Evolutionary conservation across 2,113 vertebrate genomes (phyloP).

Genomic region (Tragulus kanchil): DNA sequence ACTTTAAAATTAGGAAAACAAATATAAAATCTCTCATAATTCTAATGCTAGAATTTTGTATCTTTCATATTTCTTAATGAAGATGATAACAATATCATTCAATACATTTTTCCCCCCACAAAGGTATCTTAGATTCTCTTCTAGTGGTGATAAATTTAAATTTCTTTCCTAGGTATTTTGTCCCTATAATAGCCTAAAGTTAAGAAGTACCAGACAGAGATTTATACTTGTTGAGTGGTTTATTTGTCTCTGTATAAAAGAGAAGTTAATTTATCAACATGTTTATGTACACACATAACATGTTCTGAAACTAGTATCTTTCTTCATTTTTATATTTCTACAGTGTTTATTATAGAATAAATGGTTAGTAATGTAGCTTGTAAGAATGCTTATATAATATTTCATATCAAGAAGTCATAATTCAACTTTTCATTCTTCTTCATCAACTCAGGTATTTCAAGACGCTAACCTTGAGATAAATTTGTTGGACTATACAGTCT

Average conservation of each 20-base stretch:
- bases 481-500: background rate
- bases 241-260: conserved; percentile 51
- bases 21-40: background rate
- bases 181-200: conserved; percentile 48
- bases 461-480: conserved; percentile 53
- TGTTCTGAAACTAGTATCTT: conserved; percentile 48
- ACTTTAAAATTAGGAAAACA: background rate
- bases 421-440: conserved; percentile 27
- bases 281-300: conserved; percentile 42
- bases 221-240: conserved; percentile 46
- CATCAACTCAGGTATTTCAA: conserved; percentile 57
- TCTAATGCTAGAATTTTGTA: background rate
- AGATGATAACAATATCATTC: background rate
- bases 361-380: conserved; percentile 65
- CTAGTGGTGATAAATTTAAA: background rate
- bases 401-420: conserved; percentile 25
- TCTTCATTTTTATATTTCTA: conserved; percentile 57
- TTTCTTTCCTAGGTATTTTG: conserved; percentile 4
- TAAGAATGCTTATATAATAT: conserved; percentile 4
- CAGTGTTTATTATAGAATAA: background rate
- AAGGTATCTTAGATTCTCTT: background rate
- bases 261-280: conserved; percentile 50
- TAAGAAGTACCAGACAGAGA: conserved; percentile 55
- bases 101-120: background rate
- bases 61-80: background rate